phyloP scores from a whole-genome alignment of 2,888 invertebrate species.

The Digitonthophagus gazella region DNA sequence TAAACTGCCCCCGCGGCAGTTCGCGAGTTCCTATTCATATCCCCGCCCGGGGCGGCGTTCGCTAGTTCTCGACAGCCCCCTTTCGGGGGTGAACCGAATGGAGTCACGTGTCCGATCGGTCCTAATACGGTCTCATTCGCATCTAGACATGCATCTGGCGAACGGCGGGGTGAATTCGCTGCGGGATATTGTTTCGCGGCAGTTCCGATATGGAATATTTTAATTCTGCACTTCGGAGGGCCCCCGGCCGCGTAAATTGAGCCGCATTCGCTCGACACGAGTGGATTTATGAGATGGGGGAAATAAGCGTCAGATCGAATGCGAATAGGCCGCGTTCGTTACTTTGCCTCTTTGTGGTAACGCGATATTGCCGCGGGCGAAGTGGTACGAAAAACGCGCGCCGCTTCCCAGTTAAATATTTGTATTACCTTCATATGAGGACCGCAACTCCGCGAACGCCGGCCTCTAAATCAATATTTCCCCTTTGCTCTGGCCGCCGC shows the following conservation, averaged over 20 bases:
- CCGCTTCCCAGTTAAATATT: not conserved
- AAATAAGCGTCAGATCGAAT: not conserved
- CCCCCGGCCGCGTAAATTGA: not conserved
- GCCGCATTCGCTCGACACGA: not conserved
- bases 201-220: not conserved
- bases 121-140: not conserved
- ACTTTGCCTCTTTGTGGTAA: not conserved
- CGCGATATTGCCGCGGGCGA: not conserved
- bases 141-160: slow-evolving; percentile 14
- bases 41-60: not conserved
- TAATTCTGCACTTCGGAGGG: slow-evolving; percentile 2
- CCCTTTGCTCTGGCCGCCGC: not conserved
- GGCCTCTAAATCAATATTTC: slow-evolving; percentile 7
- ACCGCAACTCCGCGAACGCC: not conserved
- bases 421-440: not conserved
- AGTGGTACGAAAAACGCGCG: not conserved
- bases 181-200: not conserved
- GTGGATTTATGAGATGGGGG: not conserved
- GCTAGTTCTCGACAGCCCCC: too few species aligned
- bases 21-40: slow-evolving; percentile 3
- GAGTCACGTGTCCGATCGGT: slow-evolving; percentile 8
- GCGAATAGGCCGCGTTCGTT: not conserved
- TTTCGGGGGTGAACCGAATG: not conserved
- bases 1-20: slow-evolving; percentile 8
- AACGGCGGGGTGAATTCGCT: not conserved